Conservation (phyloP, 1,140 invertebrate genomes). For the Ditylenchus dipsaci region DNA sequence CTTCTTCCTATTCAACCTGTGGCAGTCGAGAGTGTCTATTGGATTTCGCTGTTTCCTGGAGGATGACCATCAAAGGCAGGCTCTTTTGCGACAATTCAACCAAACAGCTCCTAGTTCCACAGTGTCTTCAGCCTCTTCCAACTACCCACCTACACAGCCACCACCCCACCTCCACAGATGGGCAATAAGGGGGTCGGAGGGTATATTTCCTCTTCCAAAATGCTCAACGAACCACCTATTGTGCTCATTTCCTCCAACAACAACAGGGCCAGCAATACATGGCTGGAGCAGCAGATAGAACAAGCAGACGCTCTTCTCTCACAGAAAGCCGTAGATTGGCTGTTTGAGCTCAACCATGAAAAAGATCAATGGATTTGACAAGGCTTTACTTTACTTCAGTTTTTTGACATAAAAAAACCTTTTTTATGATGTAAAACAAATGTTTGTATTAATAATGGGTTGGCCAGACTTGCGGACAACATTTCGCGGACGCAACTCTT, state of each 20-base stretch:
- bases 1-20: constrained; percentile 38
- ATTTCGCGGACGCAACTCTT: no score
- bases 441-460: neutral
- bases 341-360: no score
- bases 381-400: no score
- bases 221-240: constrained; percentile 16
- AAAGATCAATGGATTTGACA: no score
- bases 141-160: neutral
- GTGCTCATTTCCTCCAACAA: neutral
- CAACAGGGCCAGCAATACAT: neutral
- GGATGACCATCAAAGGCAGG: constrained; percentile 1
- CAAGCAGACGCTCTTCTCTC: constrained; percentile 12
- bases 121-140: neutral
- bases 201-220: neutral
- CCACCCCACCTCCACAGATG: neutral
- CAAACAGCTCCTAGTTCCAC: neutral
- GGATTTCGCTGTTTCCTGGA: constrained; percentile 26
- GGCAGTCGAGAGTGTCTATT: constrained; percentile 34
- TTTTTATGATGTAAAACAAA: neutral
- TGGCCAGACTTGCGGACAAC: no score
- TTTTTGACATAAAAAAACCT: neutral
- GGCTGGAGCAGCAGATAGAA: constrained; percentile 2
- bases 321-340: constrained; percentile 8
- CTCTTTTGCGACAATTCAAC: neutral
- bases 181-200: neutral